Percentiles rank a stretch among this genome's conserved stretches.
phyloP scores from a whole-genome alignment of 2,888 invertebrate genomes.

The Acrocera orbiculus region DNA sequence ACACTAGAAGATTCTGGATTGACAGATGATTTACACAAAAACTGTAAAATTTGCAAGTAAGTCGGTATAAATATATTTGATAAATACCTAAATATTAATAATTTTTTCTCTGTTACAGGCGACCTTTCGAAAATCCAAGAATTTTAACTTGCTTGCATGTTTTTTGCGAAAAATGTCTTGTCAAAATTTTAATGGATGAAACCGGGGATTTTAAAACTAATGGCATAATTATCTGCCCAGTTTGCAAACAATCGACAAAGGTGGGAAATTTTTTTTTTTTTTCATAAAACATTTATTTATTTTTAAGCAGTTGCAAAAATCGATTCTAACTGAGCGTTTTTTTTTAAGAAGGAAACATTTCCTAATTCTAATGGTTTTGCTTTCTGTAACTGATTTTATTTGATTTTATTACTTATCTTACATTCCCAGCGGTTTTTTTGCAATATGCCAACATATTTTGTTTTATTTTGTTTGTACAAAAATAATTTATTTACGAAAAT shows the following conservation, averaged over 20 bases:
- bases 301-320: too few species aligned
- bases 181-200: constrained; percentile 56
- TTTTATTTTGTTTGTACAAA: too few species aligned
- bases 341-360: too few species aligned
- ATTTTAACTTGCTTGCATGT: constrained; percentile 88
- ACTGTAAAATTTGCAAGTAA: constrained; percentile 49
- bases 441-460: neutral
- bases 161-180: constrained; percentile 83
- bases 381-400: neutral
- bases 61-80: constrained; percentile 17
- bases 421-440: neutral
- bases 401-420: neutral
- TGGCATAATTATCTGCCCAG: constrained; percentile 53
- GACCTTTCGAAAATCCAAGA: constrained; percentile 63
- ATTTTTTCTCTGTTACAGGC: constrained; percentile 32
- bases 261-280: constrained; percentile 28
- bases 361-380: too few species aligned
- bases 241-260: constrained; percentile 73
- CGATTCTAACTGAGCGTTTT: too few species aligned
- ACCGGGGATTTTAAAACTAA: constrained; percentile 49
- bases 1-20: too few species aligned
- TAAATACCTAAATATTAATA: neutral
- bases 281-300: neutral
- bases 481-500: too few species aligned
- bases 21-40: too few species aligned